Base-by-base conservation (phyloP, 2,888 invertebrate species). In the Leucophora obtusa region DNA sequence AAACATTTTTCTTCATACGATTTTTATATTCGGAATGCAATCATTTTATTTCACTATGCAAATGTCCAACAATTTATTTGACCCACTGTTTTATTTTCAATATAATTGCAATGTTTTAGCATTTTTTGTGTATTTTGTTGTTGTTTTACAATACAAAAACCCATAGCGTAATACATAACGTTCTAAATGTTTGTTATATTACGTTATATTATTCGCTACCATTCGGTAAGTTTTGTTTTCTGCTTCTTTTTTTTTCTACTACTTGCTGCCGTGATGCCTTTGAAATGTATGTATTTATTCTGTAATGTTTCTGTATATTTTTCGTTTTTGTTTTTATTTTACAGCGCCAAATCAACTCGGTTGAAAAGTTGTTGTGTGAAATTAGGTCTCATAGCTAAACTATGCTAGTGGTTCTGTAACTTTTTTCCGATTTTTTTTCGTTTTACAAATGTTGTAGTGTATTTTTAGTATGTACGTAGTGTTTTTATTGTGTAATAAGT, bases 401-500 rank as follows among this genome's bases (percentile, higher is more conserved):
- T 76, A 73, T 77, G 81, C 77, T 81, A 77, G 81, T 77, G 81
- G 81, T 77, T 81, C 77, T 77, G 71, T 79, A 60, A 59, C 60
- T 72, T 72, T 70, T 79, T 63, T 73, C 35, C 18, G 2, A n/a
- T 47, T 47, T 47, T 47, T 69, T 51, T 54, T 56, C 66, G 60
- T 74, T 28, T 73, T 58, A 53, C 14, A 47, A 0, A 47, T 47
- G 43, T 47, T 72, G 75, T 83, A 82, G 78, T 81, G 47, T 71
- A 28, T 77, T 66, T 58, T 58, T 50, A 17, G 18, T 66, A 54
- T 63, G 56, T 71, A 56, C 71, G 14, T 73, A 73, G 76, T 85
- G 85, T 83, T 84, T 87, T 87, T 87, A 86, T 87, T 87, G 87
- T 88, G 87, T 87, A 87, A 88, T 87, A 87, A 88, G 85, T 85